Evolutionary conservation across 2,797 vertebrate species (phyloP).

Genomic region (Phataginus tricuspis): DNA sequence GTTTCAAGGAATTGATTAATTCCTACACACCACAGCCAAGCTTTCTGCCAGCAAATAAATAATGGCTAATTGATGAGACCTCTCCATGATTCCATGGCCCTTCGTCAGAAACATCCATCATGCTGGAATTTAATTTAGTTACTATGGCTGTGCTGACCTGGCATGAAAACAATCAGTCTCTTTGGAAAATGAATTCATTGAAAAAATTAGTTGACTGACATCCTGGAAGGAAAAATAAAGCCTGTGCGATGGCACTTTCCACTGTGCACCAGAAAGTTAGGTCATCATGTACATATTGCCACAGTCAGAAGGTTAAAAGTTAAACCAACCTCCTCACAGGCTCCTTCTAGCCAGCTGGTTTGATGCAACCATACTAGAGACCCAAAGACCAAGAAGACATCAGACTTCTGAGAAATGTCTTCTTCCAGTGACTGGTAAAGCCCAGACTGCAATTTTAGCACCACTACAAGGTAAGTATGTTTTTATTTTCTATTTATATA

Average conservation of each 20-base stretch:
- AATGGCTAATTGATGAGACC: constrained; percentile 69
- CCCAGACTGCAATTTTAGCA: constrained; percentile 33
- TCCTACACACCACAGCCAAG: constrained; percentile 35
- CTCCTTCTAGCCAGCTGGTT: neutral
- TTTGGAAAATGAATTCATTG: constrained; percentile 69
- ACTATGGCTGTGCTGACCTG: constrained; percentile 59
- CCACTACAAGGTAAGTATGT: neutral
- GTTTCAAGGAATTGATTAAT: constrained; percentile 50
- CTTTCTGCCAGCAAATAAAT: constrained; percentile 67
- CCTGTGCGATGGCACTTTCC: neutral
- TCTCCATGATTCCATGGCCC: constrained; percentile 37
- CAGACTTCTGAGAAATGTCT: neutral
- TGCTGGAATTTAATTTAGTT: constrained; percentile 67
- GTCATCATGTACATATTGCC: neutral
- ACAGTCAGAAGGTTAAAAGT: constrained; percentile 43
- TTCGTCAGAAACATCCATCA: constrained; percentile 70
- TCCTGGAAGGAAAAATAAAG: constrained; percentile 59
- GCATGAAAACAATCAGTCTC: constrained; percentile 65
- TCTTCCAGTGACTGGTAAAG: neutral
- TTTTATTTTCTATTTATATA: constrained; percentile 53
- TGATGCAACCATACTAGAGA: constrained; percentile 1
- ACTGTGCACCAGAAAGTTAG: constrained; percentile 40
- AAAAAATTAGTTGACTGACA: constrained; percentile 71
- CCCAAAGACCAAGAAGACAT: neutral
- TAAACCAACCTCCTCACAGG: constrained; percentile 8